Percentiles rank a stretch among this genome's conserved stretches.
Evolutionary conservation across 2,888 invertebrate species (phyloP).

Genomic region (Barypeithes pellucidus): DNA sequence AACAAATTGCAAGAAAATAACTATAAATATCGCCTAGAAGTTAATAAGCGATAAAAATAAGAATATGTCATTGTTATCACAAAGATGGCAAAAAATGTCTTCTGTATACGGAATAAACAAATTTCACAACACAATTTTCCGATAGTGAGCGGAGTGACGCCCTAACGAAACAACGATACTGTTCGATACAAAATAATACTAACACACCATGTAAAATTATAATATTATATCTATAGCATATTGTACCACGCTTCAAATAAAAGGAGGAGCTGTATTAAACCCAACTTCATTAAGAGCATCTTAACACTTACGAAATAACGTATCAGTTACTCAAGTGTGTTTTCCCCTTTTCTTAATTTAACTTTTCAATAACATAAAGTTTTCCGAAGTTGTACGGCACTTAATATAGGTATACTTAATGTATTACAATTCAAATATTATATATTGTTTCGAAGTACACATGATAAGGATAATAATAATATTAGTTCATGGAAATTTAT

Average conservation of each 20-base stretch:
- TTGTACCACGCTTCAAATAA: slow-evolving; percentile 38
- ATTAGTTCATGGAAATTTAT: no score
- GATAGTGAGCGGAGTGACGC: no score
- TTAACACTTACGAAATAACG: slow-evolving; percentile 63
- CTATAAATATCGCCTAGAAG: no score
- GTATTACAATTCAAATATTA: slow-evolving; percentile 3
- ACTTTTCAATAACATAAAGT: slow-evolving; percentile 52
- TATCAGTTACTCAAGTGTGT: slow-evolving; percentile 58
- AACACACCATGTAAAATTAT: neutral
- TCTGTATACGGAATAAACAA: no score
- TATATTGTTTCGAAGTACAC: neutral
- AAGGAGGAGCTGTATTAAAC: slow-evolving; percentile 49
- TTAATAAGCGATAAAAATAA: no score
- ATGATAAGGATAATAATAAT: no score
- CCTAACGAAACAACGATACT: no score
- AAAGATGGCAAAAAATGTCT: no score
- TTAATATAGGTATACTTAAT: slow-evolving; percentile 12
- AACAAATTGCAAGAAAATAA: no score
- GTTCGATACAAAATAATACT: neutral
- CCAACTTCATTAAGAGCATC: slow-evolving; percentile 64
- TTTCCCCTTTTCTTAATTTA: slow-evolving; percentile 49
- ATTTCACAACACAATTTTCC: no score
- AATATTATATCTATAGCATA: neutral
- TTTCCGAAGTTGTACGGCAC: slow-evolving; percentile 23
- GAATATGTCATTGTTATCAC: no score